Percentiles rank a stretch among this genome's conserved stretches.
These are phyloP conservation scores for Nycticorax nycticorax DNA, from an alignment of 2,113 vertebrate genomes.

Conservation along the genomic window DNA sequence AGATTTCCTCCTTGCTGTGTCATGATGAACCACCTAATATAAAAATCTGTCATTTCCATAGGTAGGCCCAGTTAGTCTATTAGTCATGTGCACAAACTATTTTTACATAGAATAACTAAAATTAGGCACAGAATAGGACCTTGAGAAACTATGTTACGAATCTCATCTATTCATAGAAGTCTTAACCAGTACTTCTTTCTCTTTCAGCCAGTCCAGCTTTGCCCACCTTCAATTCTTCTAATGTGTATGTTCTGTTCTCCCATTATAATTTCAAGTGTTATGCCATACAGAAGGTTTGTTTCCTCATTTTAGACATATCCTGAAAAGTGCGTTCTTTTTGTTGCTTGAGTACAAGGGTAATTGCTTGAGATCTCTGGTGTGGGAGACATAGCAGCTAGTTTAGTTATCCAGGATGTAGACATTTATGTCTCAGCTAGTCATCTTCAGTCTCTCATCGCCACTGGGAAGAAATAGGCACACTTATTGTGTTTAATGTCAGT, in stretches of 20 bases:
- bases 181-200: neutral
- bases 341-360: neutral
- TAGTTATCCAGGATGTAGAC: neutral
- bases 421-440: neutral
- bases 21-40: neutral
- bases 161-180: neutral
- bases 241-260: neutral
- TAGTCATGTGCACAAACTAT: neutral
- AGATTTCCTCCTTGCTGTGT: neutral
- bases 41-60: neutral
- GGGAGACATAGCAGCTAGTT: neutral
- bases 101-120: neutral
- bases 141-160: neutral
- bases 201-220: neutral
- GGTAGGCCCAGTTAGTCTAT: neutral
- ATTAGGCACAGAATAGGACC: neutral
- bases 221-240: neutral
- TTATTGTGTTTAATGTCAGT: neutral
- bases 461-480: neutral
- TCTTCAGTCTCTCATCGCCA: neutral
- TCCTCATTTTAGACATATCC: neutral
- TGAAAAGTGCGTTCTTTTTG: neutral
- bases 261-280: neutral
- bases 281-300: neutral
- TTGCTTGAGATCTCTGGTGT: neutral